Conservation (phyloP, 2,888 invertebrate genomes). For the Amphimallon solstitiale region DNA sequence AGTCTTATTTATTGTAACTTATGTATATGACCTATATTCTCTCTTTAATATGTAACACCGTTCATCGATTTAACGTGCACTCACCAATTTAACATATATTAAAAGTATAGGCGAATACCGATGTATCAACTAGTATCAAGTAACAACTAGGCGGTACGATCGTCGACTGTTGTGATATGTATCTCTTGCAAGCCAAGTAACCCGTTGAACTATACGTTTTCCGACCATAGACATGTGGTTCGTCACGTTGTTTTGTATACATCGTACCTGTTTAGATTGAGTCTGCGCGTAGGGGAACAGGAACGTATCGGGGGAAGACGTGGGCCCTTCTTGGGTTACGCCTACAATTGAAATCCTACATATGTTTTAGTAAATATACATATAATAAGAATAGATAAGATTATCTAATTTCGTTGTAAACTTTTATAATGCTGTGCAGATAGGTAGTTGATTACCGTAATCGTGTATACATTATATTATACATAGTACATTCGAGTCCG, state of each 20-base stretch:
- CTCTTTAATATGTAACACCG: neutral
- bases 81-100: neutral
- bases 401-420: conserved; percentile 17
- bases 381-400: neutral
- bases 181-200: conserved; percentile 3
- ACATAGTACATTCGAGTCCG: no score
- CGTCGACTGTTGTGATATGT: conserved; percentile 8
- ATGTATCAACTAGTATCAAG: neutral
- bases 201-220: conserved; percentile 16
- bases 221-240: conserved; percentile 33
- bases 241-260: conserved; percentile 40
- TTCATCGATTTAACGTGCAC: neutral
- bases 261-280: conserved; percentile 31
- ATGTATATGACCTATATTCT: neutral
- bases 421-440: conserved; percentile 4
- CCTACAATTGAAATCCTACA: neutral
- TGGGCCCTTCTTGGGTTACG: neutral
- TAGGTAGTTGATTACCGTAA: neutral
- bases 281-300: conserved; percentile 18
- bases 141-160: neutral
- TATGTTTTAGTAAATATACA: neutral
- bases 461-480: no score
- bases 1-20: neutral
- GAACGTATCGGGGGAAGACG: neutral
- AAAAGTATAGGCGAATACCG: neutral